Evolutionary conservation across 2,113 vertebrate genomes (phyloP).

Genomic region (Ictalurus punctatus): DNA sequence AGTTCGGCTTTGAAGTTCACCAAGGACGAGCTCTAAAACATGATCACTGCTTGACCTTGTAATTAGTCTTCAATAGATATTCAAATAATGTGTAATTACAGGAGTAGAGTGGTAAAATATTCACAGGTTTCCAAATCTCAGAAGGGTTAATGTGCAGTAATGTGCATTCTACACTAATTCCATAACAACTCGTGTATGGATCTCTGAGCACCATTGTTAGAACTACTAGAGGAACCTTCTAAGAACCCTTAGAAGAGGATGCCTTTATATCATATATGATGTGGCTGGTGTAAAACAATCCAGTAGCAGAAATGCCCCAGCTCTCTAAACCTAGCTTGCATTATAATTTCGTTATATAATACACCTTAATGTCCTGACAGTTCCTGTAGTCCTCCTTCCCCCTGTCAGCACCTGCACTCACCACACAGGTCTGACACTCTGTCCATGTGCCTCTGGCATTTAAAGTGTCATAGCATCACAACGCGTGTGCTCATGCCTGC

Average conservation of each 20-base stretch:
- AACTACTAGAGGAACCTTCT: background rate
- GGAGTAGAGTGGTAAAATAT: conserved; percentile 27
- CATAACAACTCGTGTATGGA: background rate
- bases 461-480: conserved; percentile 13
- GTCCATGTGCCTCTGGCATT: conserved; percentile 6
- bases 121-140: background rate
- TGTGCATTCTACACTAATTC: background rate
- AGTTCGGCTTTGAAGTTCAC: conserved; percentile 30
- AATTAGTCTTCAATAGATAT: conserved; percentile 47
- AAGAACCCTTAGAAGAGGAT: background rate
- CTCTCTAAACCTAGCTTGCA: background rate
- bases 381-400: conserved; percentile 1
- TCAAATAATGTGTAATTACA: conserved; percentile 41
- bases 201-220: background rate
- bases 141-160: background rate
- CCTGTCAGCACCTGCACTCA: conserved; percentile 8
- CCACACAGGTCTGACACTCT: background rate
- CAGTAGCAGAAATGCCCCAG: background rate
- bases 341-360: conserved; percentile 25
- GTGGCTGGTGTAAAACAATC: background rate
- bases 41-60: conserved; percentile 44
- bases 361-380: background rate
- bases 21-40: conserved; percentile 46
- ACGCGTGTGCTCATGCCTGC: background rate
- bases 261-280: background rate